These are phyloP conservation scores for Cerceris ruficornis DNA, from an alignment of 2,888 invertebrate species.

Conservation along the genomic window DNA sequence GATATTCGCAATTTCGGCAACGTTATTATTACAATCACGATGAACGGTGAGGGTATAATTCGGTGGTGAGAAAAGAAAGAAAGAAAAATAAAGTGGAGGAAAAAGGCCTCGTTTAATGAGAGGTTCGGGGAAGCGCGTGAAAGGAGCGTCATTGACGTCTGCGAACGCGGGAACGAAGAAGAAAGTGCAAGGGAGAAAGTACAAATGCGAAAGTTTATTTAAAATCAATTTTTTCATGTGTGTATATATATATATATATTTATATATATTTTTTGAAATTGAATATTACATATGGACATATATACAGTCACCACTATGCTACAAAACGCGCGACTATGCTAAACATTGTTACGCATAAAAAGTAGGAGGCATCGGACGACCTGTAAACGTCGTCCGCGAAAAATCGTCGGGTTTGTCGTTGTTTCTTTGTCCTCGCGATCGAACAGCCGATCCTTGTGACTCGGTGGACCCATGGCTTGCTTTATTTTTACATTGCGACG, in stretches of 20 bases:
- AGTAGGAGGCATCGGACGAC: conserved; percentile 27
- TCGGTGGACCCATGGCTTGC: too few species aligned
- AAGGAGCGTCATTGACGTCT: not conserved
- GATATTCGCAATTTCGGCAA: not conserved
- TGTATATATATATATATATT: conserved; percentile 51
- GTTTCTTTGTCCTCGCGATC: too few species aligned
- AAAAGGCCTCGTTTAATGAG: conserved; percentile 26
- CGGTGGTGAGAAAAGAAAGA: not conserved
- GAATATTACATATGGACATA: conserved; percentile 81
- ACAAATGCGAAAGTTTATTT: conserved; percentile 41
- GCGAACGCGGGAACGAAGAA: conserved; percentile 12
- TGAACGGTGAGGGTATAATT: not conserved
- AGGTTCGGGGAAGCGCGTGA: conserved; percentile 10
- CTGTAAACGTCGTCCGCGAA: conserved; percentile 6
- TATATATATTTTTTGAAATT: conserved; percentile 65
- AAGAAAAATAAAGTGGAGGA: not conserved
- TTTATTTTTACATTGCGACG: too few species aligned
- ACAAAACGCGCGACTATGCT: conserved; percentile 72
- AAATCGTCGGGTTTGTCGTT: conserved; percentile 25
- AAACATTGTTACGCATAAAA: conserved; percentile 26
- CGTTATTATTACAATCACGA: not conserved
- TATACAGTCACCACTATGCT: conserved; percentile 80
- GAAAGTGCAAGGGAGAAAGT: conserved; percentile 39
- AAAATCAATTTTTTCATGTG: conserved; percentile 52
- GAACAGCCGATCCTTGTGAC: too few species aligned